Evolutionary conservation across 2,888 invertebrate genomes (phyloP).

Genomic region (Ichneumon xanthorius): DNA sequence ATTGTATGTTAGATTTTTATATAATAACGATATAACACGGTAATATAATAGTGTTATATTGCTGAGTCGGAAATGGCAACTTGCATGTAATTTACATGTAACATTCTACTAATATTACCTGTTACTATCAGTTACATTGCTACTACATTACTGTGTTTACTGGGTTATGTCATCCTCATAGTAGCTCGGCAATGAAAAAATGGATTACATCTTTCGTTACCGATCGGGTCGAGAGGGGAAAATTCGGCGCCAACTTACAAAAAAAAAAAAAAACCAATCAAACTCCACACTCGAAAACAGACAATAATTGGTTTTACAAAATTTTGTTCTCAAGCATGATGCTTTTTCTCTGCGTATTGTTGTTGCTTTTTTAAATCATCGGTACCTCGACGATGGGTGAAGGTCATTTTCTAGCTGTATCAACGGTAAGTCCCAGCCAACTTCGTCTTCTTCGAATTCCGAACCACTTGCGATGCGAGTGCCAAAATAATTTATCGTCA

Average conservation of each 20-base stretch:
- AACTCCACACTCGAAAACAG: background rate
- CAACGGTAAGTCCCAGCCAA: slow-evolving; percentile 88
- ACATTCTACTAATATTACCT: too few relatives aligned
- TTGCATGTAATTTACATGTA: too few relatives aligned
- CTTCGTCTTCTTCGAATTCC: slow-evolving; percentile 86
- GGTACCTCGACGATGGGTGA: slow-evolving; percentile 82
- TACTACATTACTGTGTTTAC: too few relatives aligned
- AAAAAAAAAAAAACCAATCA: slow-evolving; percentile 9
- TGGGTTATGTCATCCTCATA: too few relatives aligned
- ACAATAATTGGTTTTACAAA: background rate
- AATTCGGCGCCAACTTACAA: background rate
- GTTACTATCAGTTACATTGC: too few relatives aligned
- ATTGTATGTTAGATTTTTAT: too few relatives aligned
- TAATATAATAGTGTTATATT: too few relatives aligned
- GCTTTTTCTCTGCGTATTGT: slow-evolving; percentile 1
- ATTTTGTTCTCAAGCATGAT: background rate
- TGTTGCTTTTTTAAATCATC: slow-evolving; percentile 20
- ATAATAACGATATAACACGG: too few relatives aligned
- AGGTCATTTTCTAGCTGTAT: slow-evolving; percentile 85
- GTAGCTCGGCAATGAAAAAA: too few relatives aligned
- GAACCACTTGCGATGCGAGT: slow-evolving; percentile 84
- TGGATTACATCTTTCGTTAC: too few relatives aligned
- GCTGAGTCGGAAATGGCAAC: too few relatives aligned
- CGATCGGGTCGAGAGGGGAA: background rate
- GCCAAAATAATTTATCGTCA: slow-evolving; percentile 80